phyloP scores from a whole-genome alignment of 2,888 invertebrate species.

The Eupithecia subumbrata region DNA sequence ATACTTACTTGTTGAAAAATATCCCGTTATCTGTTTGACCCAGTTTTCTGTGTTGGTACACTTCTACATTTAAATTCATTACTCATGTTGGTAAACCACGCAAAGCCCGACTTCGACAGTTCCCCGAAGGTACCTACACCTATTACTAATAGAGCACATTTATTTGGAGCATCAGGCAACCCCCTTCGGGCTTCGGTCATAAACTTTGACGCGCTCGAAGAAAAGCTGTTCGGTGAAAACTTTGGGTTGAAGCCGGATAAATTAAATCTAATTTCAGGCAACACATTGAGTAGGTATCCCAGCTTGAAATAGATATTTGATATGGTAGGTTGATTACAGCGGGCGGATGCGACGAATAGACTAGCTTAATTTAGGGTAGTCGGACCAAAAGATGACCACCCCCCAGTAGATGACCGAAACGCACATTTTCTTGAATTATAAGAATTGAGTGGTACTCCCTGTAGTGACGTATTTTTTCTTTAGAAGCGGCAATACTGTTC shows the following conservation, averaged over 20 bases:
- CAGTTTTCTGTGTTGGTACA: slow-evolving; percentile 14
- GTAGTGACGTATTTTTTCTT: no score
- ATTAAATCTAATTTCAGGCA: slow-evolving; percentile 3
- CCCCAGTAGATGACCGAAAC: no score
- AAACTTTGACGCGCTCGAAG: slow-evolving; percentile 30
- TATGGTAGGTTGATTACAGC: background rate
- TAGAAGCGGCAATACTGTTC: no score
- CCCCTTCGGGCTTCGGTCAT: slow-evolving; percentile 42
- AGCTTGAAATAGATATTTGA: background rate
- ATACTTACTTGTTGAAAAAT: background rate
- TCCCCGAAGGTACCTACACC: slow-evolving; percentile 27
- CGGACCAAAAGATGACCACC: no score
- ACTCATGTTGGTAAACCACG: slow-evolving; percentile 36
- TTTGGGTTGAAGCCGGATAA: slow-evolving; percentile 22
- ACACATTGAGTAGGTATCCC: background rate
- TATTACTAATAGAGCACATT: slow-evolving; percentile 45
- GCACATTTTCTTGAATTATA: no score
- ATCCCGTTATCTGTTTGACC: slow-evolving; percentile 20
- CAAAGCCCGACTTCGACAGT: slow-evolving; percentile 39
- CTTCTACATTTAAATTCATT: slow-evolving; percentile 45
- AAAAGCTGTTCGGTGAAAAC: slow-evolving; percentile 18
- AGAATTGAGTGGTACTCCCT: no score
- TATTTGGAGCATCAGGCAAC: slow-evolving; percentile 38
- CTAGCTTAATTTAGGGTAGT: background rate
- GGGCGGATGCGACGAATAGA: background rate